These are phyloP conservation scores for Micromussa lordhowensis DNA, from an alignment of 92 coral and sea anemone genomes.

Conservation along the genomic window DNA sequence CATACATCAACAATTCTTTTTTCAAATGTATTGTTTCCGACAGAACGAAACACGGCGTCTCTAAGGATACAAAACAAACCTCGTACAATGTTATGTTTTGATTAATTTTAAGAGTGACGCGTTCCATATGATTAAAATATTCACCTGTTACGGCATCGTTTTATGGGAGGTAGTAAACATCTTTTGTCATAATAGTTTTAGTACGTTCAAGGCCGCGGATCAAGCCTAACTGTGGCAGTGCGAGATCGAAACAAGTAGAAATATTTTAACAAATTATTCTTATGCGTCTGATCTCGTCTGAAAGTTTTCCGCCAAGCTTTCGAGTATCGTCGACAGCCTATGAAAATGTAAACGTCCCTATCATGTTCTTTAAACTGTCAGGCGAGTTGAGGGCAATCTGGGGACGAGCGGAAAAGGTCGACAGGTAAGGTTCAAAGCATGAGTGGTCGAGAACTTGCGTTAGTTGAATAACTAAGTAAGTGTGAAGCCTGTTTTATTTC, in stretches of 20 bases:
- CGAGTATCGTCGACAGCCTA: not conserved
- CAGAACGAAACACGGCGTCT: not conserved
- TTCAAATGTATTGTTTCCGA: not conserved
- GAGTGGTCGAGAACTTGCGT: not conserved
- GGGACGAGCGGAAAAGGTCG: not conserved
- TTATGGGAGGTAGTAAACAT: not conserved
- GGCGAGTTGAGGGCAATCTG: not conserved
- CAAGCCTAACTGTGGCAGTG: not conserved
- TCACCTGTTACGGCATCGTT: slow-evolving; percentile 4
- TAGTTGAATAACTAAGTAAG: not conserved
- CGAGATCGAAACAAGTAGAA: not conserved
- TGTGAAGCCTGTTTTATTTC: not conserved
- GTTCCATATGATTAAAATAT: not conserved
- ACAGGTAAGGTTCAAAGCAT: not conserved
- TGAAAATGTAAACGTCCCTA: not conserved
- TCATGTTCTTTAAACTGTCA: not conserved
- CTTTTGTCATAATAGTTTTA: not conserved
- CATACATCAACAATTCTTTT: not conserved
- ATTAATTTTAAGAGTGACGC: not conserved
- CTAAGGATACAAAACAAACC: not conserved
- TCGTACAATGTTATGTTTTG: not conserved
- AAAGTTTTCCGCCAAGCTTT: not conserved
- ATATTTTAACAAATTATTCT: not conserved
- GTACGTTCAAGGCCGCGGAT: not conserved
- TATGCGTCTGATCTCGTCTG: not conserved